Percentiles rank a stretch among this genome's conserved stretches.
These are phyloP conservation scores for Frieseomelitta varia DNA, from an alignment of 1,140 invertebrate genomes.

Conservation along the genomic window DNA sequence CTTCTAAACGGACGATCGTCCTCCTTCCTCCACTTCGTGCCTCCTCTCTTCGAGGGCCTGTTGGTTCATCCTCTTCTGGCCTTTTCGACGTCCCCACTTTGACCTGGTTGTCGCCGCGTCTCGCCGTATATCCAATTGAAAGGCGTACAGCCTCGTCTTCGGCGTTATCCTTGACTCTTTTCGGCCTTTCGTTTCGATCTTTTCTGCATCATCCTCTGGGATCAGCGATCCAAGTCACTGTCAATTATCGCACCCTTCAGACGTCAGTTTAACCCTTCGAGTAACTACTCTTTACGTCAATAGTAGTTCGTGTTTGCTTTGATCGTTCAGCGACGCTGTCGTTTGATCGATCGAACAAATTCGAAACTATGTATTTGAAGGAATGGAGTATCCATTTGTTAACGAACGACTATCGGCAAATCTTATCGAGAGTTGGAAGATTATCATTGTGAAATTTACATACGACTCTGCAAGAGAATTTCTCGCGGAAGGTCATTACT, in stretches of 20 bases:
- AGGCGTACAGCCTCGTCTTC: constrained; percentile 28
- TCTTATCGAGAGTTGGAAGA: not conserved
- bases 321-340: not conserved
- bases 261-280: too few relatives aligned
- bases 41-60: constrained; percentile 12
- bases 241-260: too few relatives aligned
- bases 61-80: constrained; percentile 41
- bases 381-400: not conserved
- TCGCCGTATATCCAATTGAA: constrained; percentile 36
- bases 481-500: not conserved
- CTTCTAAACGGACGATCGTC: constrained; percentile 22
- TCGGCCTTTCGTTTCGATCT: not conserved
- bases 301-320: not conserved
- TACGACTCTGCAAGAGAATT: not conserved
- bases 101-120: constrained; percentile 44
- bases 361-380: not conserved
- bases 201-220: not conserved
- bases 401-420: not conserved
- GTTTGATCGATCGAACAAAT: not conserved
- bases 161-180: constrained; percentile 16
- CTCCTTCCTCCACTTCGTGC: constrained; percentile 31
- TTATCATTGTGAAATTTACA: not conserved
- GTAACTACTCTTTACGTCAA: too few relatives aligned
- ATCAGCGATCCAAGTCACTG: too few relatives aligned
- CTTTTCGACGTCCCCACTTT: constrained; percentile 45